These are phyloP conservation scores for Murina feae DNA, from an alignment of 2,113 vertebrate genomes.

Conservation along the genomic window DNA sequence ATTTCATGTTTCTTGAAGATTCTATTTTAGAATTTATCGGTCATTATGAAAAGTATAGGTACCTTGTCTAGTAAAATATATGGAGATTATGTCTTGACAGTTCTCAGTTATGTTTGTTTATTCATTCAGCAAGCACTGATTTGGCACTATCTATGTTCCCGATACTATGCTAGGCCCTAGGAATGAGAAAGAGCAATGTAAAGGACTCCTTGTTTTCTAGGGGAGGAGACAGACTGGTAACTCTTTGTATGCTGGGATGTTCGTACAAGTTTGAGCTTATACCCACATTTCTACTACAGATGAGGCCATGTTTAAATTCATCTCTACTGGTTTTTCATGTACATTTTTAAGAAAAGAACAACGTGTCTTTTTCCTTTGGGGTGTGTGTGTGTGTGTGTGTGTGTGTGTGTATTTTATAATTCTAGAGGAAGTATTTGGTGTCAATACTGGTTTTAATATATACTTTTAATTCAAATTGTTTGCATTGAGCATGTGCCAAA, in stretches of 20 bases:
- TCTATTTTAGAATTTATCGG: not conserved
- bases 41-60: slow-evolving; percentile 2
- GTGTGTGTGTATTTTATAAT: not conserved
- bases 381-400: not conserved
- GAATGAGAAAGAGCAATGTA: not conserved
- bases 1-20: slow-evolving; percentile 15
- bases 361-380: not conserved
- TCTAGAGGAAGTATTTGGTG: not conserved
- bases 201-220: not conserved
- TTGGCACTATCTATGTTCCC: not conserved
- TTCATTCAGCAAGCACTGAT: not conserved
- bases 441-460: not conserved
- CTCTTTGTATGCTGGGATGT: not conserved
- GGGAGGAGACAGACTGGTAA: not conserved
- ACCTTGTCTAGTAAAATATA: not conserved
- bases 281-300: not conserved
- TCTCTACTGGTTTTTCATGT: not conserved
- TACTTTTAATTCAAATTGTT: not conserved
- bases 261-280: not conserved
- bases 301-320: not conserved
- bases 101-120: slow-evolving; percentile 1
- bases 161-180: not conserved
- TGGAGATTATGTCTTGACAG: not conserved
- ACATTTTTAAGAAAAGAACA: not conserved
- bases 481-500: not conserved